phyloP scores from a whole-genome alignment of 2,888 invertebrate genomes.

The Dicyrtomina minuta region DNA sequence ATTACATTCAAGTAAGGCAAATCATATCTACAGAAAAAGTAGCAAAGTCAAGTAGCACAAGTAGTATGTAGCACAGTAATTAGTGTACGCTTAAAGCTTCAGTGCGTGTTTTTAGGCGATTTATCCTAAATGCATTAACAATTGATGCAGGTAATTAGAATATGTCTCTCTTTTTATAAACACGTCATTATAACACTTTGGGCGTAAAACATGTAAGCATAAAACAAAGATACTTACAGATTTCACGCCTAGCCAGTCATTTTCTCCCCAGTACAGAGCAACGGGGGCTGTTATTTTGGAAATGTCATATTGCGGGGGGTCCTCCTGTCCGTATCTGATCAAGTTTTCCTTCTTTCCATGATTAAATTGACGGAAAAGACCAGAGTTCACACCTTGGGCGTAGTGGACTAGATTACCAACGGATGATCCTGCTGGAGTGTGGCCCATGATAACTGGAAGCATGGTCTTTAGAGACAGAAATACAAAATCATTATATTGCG shows the following conservation, averaged over 20 bases:
- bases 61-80: too few relatives aligned
- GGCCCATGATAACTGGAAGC: constrained; percentile 58
- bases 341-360: constrained; percentile 42
- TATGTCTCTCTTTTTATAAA: too few relatives aligned
- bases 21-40: too few relatives aligned
- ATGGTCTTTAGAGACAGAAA: constrained; percentile 61
- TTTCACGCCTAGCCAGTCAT: constrained; percentile 53
- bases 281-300: constrained; percentile 49
- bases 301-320: constrained; percentile 49
- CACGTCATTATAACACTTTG: too few relatives aligned
- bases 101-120: too few relatives aligned
- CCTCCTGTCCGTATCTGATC: constrained; percentile 41
- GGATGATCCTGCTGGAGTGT: constrained; percentile 57
- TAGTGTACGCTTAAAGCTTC: too few relatives aligned
- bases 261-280: constrained; percentile 55
- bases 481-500: too few relatives aligned
- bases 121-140: too few relatives aligned
- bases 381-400: constrained; percentile 55
- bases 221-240: constrained; percentile 21
- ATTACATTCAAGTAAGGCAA: too few relatives aligned
- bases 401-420: constrained; percentile 57
- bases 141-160: too few relatives aligned
- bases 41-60: too few relatives aligned
- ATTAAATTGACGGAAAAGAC: constrained; percentile 56
- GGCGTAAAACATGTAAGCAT: too few relatives aligned